Conservation (phyloP, 2,113 vertebrate genomes). For the Gobius niger region DNA sequence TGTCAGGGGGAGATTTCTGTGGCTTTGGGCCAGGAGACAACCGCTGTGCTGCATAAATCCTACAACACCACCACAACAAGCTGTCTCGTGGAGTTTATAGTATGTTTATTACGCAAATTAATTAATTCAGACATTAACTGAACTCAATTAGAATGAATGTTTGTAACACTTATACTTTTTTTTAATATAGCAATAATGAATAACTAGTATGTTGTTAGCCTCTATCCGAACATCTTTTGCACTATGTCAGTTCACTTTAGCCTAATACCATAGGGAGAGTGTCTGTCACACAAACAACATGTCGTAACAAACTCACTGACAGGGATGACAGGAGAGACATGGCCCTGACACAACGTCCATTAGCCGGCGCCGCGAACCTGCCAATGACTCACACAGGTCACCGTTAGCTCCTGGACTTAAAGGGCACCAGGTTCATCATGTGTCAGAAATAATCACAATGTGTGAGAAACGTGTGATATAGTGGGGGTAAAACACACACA, state of each 20-base stretch:
- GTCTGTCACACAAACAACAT: slow-evolving; percentile 42
- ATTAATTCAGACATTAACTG: background rate
- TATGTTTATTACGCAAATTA: background rate
- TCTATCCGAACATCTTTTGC: background rate
- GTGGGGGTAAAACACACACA: no score
- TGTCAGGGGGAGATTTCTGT: slow-evolving; percentile 29
- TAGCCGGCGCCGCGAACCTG: slow-evolving; percentile 39
- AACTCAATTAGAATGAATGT: background rate
- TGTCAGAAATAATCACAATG: background rate
- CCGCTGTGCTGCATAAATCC: slow-evolving; percentile 17
- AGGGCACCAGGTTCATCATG: slow-evolving; percentile 4
- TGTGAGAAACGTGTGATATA: no score
- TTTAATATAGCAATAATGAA: no score
- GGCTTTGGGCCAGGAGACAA: slow-evolving; percentile 5
- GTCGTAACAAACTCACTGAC: slow-evolving; percentile 52
- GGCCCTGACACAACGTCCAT: slow-evolving; percentile 28
- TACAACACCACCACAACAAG: slow-evolving; percentile 19
- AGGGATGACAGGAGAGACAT: slow-evolving; percentile 42
- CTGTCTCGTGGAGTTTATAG: slow-evolving; percentile 9
- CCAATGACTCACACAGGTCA: slow-evolving; percentile 49
- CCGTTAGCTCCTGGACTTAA: slow-evolving; percentile 20
- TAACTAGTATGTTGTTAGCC: no score
- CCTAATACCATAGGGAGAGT: slow-evolving; percentile 1
- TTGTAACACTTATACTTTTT: no score
- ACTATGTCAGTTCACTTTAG: slow-evolving; percentile 1